phyloP scores from a whole-genome alignment of 2,888 invertebrate genomes.

The Linnaemya vulpina region DNA sequence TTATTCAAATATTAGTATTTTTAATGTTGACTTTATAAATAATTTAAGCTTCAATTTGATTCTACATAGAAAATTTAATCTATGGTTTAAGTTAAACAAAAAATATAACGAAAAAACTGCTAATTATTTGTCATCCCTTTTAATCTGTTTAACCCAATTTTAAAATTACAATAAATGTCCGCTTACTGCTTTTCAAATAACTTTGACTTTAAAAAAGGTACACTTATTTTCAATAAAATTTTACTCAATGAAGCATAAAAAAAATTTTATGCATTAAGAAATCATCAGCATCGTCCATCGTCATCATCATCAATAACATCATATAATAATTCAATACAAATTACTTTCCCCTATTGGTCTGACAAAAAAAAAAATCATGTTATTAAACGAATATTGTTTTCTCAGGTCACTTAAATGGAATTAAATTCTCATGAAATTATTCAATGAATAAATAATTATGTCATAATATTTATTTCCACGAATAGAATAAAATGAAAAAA shows the following conservation, averaged over 20 bases:
- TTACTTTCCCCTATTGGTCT: conserved; percentile 7
- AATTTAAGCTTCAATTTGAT: too few species aligned
- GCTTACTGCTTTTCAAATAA: too few species aligned
- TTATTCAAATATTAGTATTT: too few species aligned
- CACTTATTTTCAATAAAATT: conserved; percentile 24
- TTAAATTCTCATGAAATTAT: conserved; percentile 72
- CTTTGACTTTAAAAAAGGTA: conserved; percentile 5
- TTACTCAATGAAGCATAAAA: conserved; percentile 54
- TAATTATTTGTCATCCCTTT: background rate
- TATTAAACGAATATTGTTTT: conserved; percentile 49
- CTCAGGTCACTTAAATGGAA: conserved; percentile 69
- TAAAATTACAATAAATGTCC: background rate
- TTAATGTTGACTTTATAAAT: too few species aligned
- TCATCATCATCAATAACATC: conserved; percentile 6
- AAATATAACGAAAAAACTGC: too few species aligned
- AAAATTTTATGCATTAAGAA: conserved; percentile 48
- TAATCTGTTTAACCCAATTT: conserved; percentile 19
- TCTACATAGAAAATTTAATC: too few species aligned
- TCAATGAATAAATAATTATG: conserved; percentile 72
- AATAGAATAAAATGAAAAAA: conserved; percentile 44
- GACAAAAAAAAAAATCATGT: background rate
- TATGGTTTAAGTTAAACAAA: background rate
- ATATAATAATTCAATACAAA: background rate
- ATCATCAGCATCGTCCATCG: conserved; percentile 32
- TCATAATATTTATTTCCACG: conserved; percentile 67